A percentile compares a stretch with the other conserved stretches of the same genome.
Conservation (phyloP, 2,888 invertebrate genomes). For the Allacma fusca region DNA sequence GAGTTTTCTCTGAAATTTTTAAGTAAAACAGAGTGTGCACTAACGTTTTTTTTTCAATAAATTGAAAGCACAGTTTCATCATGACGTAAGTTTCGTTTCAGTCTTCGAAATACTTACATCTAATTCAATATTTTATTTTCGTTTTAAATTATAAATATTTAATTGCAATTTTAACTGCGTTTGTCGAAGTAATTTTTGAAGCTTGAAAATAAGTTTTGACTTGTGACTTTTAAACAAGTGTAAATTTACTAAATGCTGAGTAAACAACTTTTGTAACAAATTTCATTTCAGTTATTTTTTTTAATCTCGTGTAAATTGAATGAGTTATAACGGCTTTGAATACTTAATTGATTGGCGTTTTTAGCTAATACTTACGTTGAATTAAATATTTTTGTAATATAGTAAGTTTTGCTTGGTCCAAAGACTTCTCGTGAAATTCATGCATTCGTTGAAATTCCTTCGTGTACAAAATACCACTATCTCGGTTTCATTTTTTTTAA, state of each 20-base stretch:
- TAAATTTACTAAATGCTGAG: neutral
- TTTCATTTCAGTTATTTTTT: neutral
- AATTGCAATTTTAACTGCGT: too few species aligned
- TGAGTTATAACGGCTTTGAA: neutral
- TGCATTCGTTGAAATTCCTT: conserved; percentile 1
- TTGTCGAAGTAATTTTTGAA: too few species aligned
- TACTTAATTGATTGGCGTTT: conserved; percentile 14
- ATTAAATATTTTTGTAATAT: conserved; percentile 13
- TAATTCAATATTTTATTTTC: too few species aligned
- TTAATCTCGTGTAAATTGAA: neutral
- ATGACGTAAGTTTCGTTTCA: too few species aligned
- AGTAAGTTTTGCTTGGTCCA: conserved; percentile 32
- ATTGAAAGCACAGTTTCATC: too few species aligned
- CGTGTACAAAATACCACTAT: neutral
- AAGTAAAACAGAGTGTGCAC: too few species aligned
- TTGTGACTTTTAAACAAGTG: neutral
- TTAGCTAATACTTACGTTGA: conserved; percentile 1
- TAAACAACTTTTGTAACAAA: too few species aligned
- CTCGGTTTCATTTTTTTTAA: neutral
- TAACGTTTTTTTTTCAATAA: too few species aligned
- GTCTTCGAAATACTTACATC: too few species aligned
- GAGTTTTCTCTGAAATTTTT: too few species aligned
- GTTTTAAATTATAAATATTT: too few species aligned
- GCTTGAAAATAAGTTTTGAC: too few species aligned
- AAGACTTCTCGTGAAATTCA: conserved; percentile 37